phyloP scores from a whole-genome alignment of 2,797 vertebrate genomes.

The Thamnophis elegans region DNA sequence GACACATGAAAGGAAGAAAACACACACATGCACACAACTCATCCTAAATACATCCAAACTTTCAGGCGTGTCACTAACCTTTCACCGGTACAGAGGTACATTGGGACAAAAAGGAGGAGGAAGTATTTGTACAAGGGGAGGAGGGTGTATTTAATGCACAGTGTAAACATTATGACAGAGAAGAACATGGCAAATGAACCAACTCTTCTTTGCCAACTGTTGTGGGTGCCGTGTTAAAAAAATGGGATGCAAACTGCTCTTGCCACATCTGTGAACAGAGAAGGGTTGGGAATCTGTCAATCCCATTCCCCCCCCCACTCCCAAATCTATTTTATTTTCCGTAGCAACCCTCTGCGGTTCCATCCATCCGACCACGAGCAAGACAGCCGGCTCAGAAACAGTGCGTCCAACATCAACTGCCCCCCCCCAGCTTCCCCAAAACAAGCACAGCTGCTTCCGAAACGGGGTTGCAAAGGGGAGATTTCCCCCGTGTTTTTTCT shows the following conservation, averaged over 20 bases:
- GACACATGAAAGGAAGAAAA: not conserved
- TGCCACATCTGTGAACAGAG: not conserved
- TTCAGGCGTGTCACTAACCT: not conserved
- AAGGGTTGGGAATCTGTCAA: not conserved
- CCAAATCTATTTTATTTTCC: not conserved
- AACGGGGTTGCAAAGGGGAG: not conserved
- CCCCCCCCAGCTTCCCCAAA: not conserved
- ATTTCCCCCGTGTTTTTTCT: not conserved
- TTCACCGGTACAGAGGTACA: not conserved
- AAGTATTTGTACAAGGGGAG: not conserved
- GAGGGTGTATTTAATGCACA: not conserved
- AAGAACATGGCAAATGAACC: not conserved
- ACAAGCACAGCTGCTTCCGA: not conserved
- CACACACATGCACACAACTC: not conserved
- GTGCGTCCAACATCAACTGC: not conserved
- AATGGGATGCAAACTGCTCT: not conserved
- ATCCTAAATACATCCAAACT: constrained; percentile 29
- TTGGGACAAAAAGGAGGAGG: rapidly evolving
- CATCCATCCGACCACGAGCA: constrained; percentile 2
- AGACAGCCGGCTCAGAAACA: not conserved
- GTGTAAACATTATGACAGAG: not conserved
- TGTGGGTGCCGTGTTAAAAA: constrained; percentile 48
- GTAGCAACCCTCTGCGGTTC: not conserved
- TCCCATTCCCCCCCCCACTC: not conserved
- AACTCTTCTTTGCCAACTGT: not conserved